These are phyloP conservation scores for Pseudomyrmex flavicornis DNA, from an alignment of 1,140 invertebrate genomes.

Conservation along the genomic window DNA sequence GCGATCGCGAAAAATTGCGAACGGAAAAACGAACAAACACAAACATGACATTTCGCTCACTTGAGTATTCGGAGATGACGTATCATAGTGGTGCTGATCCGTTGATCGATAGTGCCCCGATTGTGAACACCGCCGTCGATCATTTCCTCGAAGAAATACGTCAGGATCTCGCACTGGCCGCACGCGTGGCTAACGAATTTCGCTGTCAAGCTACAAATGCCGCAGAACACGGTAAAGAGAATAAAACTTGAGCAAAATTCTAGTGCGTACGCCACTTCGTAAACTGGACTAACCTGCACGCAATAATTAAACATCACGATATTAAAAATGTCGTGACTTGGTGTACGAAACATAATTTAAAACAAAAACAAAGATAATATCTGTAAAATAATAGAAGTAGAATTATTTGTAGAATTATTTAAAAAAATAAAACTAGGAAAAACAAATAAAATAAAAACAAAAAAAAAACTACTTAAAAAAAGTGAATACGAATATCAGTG, in stretches of 20 bases:
- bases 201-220: constrained; percentile 67
- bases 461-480: too few relatives aligned
- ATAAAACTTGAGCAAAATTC: constrained; percentile 30
- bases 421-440: too few relatives aligned
- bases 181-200: constrained; percentile 73
- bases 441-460: too few relatives aligned
- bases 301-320: constrained; percentile 1
- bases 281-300: constrained; percentile 47
- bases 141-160: constrained; percentile 27
- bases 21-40: too few relatives aligned
- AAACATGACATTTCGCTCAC: constrained; percentile 43
- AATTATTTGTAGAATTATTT: too few relatives aligned
- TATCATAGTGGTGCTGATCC: constrained; percentile 6
- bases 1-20: not conserved
- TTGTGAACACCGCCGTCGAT: constrained; percentile 13
- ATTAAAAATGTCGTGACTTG: too few relatives aligned
- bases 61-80: constrained; percentile 50
- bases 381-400: too few relatives aligned
- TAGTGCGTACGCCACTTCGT: constrained; percentile 61
- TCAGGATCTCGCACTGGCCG: constrained; percentile 73
- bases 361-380: too few relatives aligned
- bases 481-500: too few relatives aligned
- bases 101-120: not conserved
- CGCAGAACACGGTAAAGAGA: constrained; percentile 34
- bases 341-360: too few relatives aligned